Evolutionary conservation across 2,888 invertebrate species (phyloP).

Genomic region (Arrhopalites spinosus): DNA sequence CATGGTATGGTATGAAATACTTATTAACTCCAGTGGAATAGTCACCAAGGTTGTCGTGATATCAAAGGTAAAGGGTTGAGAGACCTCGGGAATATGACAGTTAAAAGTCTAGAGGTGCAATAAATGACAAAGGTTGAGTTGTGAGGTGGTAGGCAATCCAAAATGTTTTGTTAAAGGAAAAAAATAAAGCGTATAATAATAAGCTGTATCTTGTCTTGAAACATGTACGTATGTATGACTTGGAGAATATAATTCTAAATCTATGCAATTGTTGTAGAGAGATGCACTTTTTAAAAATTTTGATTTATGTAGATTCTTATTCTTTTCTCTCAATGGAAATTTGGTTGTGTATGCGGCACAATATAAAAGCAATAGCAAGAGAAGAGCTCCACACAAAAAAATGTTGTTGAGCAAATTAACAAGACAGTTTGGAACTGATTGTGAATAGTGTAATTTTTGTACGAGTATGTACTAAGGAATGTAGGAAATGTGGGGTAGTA

Average conservation of each 20-base stretch:
- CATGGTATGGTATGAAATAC: neutral
- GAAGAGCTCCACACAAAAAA: neutral
- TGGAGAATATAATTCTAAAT: neutral
- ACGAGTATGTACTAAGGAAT: neutral
- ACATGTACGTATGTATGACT: neutral
- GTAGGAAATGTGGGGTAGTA: neutral
- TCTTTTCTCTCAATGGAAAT: neutral
- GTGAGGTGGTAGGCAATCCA: neutral
- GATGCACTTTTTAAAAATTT: neutral
- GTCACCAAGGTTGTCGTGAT: too few relatives aligned
- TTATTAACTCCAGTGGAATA: neutral
- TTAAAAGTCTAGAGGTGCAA: neutral
- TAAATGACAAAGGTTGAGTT: conserved; percentile 1
- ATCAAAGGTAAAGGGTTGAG: too few relatives aligned
- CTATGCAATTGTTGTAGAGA: neutral
- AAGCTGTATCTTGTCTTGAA: neutral
- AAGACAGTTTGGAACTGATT: conserved; percentile 9
- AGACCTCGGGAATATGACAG: neutral
- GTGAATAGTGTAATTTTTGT: neutral
- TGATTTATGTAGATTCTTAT: conserved; percentile 4
- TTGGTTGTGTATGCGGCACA: neutral
- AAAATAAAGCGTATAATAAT: neutral
- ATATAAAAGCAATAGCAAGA: neutral
- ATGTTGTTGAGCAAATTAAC: conserved; percentile 1
- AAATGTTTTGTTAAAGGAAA: neutral